A percentile compares a stretch with the other conserved stretches of the same genome.
These are phyloP conservation scores for Halisarca cf. caerulea DNA, from an alignment of 37 sponge, comb jelly and placozoan species.

Conservation along the genomic window DNA sequence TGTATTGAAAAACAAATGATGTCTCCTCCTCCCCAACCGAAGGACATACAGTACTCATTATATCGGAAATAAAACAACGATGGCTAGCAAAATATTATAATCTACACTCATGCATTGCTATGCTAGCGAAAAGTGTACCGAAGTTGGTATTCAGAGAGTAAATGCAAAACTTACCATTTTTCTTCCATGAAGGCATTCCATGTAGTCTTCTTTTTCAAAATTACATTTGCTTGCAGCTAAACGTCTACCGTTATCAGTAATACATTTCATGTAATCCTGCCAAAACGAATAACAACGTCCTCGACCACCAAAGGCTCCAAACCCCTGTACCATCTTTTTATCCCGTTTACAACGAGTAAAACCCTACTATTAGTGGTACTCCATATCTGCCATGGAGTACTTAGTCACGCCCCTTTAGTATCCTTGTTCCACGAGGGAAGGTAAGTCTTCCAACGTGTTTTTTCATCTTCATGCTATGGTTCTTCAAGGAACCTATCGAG, in stretches of 20 bases:
- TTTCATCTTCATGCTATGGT: background rate
- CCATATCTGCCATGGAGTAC: background rate
- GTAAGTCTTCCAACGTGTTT: constrained; percentile 7
- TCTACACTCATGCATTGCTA: constrained; percentile 15
- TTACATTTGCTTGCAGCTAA: constrained; percentile 32
- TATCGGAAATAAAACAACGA: too few relatives aligned
- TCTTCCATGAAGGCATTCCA: constrained; percentile 85
- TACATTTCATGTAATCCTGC: constrained; percentile 70
- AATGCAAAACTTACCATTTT: constrained; percentile 63
- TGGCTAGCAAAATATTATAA: background rate
- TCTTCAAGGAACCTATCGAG: background rate
- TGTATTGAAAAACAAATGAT: too few relatives aligned
- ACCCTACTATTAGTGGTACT: background rate
- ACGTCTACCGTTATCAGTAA: background rate
- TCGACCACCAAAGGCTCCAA: constrained; percentile 67
- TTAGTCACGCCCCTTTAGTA: background rate
- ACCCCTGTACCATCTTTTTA: constrained; percentile 73
- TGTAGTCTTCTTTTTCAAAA: constrained; percentile 73
- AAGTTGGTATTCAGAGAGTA: background rate
- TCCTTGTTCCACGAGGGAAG: background rate
- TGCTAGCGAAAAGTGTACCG: background rate
- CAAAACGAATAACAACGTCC: constrained; percentile 80
- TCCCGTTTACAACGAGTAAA: background rate
- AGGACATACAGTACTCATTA: too few relatives aligned
- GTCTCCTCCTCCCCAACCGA: too few relatives aligned